Base-by-base conservation (phyloP, 2,888 invertebrate genomes). In the Anticlea derivata region DNA sequence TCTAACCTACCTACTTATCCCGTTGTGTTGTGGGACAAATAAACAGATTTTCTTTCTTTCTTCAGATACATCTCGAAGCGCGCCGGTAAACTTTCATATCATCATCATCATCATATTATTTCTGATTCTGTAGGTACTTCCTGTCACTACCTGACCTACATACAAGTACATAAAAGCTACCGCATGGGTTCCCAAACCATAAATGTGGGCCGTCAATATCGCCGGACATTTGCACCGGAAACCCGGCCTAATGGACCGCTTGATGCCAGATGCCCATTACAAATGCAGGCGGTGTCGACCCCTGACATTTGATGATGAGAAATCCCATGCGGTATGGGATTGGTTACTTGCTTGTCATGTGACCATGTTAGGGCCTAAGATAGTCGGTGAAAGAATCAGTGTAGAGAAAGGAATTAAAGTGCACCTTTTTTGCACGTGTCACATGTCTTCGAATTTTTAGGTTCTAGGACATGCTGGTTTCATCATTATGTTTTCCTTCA, bases 171-270 rank as follows among this genome's bases (percentile, higher is more conserved):
- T 26, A 43, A 4, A 33, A 31, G 17, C 37, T 37, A 33, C 43
- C 41, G 40, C 22, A 50, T 44, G 35, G 10, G 38, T 31, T 33
- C 22, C 12, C 20, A 45, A 50, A 33, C 27, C 39, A 50, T 50
- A 50, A 44, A 50, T 31, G 44, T 44, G 33, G 38, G 27, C 38
- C 38, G 49, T 31, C 45, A 30, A 29, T 46, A 37, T 34, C 10
- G 43, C 27, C 29, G 48, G 40, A 38, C 43, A 38, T 44, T 50
- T 38, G 44, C 37, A 43, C 43, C 50, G 50, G 43, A 50, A 50
- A 38, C 20, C 26, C 27, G 22, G 29, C 33, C 51, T 45, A 46
- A 46, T 51, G 51, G 45, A 30, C 51, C 35, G 30, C 31, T 51
- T 40, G 30, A 46, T 51, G 46, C 35, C 40, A 40, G 33, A 33